Evolutionary conservation across 2,888 invertebrate genomes (phyloP), one percentile per base, ranked within the genome.

Genomic region (Nymphalis c-album): DNA sequence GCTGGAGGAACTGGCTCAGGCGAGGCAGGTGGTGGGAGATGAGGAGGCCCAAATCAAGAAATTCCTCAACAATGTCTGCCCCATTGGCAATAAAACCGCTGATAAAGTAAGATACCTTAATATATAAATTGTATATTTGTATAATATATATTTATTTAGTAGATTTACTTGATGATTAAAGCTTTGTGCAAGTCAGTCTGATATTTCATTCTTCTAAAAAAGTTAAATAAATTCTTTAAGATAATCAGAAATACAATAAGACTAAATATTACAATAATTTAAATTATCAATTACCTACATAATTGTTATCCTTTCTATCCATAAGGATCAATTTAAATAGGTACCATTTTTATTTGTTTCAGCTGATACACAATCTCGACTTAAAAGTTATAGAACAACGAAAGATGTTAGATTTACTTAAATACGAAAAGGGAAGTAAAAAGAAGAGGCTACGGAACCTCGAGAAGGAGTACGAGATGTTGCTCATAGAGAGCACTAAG

Each of bases 331-430:
- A 31, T 31, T 31, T 45, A 1, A 45, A 47, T 47, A 47, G 6
- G 16, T 47, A 17, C 17, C 10, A 40, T 13, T 3, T 1, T 13
- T 13, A 4, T 40, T 13, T n/a, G 0, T 74, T 78, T 50, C 79
- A 91, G 92, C 86, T 91, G 71, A 85, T 86, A 57, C 86, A 89
- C 75, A 89, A 95, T 71, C 84, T 96, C 67, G 96, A 96, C 78
- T 84, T 95, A 10, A 95, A 95, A 86, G 94, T 95, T 26, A 95
- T 94, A 71, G 96, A 96, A 77, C 93, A 94, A 76, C 91, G 94
- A 58, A 97, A 97, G 82, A 94, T 95, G 78, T 83, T 96, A 69
- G 96, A 97, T 87, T 85, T 97, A 60, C 81, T 96, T 26, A 94
- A 94, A 73, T 96, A 96, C 83, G 94, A 95, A 73, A 94, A 93